phyloP scores from a whole-genome alignment of 2,797 vertebrate genomes.

The Ptychobarbus kaznakovi region DNA sequence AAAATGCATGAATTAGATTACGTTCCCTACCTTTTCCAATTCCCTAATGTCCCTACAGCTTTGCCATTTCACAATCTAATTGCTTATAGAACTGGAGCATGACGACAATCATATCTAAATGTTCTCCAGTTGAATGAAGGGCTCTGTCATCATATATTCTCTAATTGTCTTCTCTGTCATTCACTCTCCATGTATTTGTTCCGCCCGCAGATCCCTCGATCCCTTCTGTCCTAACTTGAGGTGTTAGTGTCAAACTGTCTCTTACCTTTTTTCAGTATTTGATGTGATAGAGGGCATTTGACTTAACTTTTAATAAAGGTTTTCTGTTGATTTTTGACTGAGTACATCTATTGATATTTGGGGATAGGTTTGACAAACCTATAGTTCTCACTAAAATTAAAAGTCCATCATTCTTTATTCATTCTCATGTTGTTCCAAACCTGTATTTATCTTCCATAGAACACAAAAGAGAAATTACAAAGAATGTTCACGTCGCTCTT shows the following conservation, averaged over 20 bases:
- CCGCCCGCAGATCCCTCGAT: conserved; percentile 57
- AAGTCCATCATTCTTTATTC: background rate
- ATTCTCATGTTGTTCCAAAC: background rate
- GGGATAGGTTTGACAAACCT: background rate
- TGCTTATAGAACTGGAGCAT: conserved; percentile 73
- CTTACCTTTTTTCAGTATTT: conserved; percentile 69
- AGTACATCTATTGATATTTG: conserved; percentile 44
- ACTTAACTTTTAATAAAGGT: conserved; percentile 73
- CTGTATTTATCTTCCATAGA: background rate
- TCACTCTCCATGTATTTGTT: conserved; percentile 69
- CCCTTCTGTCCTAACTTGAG: conserved; percentile 64
- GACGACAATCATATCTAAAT: conserved; percentile 81
- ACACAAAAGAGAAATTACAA: background rate
- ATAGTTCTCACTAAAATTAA: background rate
- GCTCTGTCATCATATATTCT: conserved; percentile 76
- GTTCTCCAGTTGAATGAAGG: conserved; percentile 81
- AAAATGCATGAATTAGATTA: conserved; percentile 76
- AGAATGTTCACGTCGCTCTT: background rate
- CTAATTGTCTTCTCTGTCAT: conserved; percentile 63
- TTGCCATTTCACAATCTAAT: conserved; percentile 64
- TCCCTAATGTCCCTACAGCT: conserved; percentile 60
- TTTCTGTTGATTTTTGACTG: conserved; percentile 65
- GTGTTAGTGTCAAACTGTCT: conserved; percentile 65
- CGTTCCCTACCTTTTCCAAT: conserved; percentile 60
- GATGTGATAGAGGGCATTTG: conserved; percentile 72